Percentiles rank a stretch among this genome's conserved stretches.
Conservation (phyloP, 1,140 invertebrate genomes). For the Latrodectus geometricus region DNA sequence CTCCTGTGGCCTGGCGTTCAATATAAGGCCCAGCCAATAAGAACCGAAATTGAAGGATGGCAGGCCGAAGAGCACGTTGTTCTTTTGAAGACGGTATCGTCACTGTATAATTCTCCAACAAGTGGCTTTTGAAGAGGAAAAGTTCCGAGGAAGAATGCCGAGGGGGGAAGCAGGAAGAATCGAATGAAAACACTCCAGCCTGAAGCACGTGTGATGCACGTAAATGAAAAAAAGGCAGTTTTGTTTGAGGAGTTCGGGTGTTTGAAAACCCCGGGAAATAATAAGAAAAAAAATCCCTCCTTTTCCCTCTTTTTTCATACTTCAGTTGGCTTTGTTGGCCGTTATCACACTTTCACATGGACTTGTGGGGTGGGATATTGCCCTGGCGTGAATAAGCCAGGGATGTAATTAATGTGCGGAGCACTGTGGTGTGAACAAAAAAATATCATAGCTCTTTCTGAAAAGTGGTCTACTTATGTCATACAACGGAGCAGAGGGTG, state of each 20-base stretch:
- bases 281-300: conserved; percentile 10
- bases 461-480: background rate
- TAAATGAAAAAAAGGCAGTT: conserved; percentile 58
- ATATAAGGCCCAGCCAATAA: background rate
- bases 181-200: conserved; percentile 1
- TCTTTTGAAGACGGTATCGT: conserved; percentile 43
- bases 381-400: conserved; percentile 4
- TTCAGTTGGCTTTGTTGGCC: conserved; percentile 38
- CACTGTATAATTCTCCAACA: conserved; percentile 58
- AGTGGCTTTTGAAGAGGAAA: conserved; percentile 19
- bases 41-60: background rate
- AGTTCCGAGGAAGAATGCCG: background rate
- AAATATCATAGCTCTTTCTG: background rate
- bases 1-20: background rate
- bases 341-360: conserved; percentile 42
- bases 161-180: background rate
- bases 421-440: background rate
- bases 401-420: conserved; percentile 43
- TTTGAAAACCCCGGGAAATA: background rate
- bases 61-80: background rate
- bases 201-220: background rate
- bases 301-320: conserved; percentile 43
- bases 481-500: background rate
- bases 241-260: conserved; percentile 48
- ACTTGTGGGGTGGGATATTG: conserved; percentile 19